Percentiles rank a stretch among this genome's conserved stretches.
phyloP scores from a whole-genome alignment of 1,140 invertebrate species.

The Drosophila seguyi region DNA sequence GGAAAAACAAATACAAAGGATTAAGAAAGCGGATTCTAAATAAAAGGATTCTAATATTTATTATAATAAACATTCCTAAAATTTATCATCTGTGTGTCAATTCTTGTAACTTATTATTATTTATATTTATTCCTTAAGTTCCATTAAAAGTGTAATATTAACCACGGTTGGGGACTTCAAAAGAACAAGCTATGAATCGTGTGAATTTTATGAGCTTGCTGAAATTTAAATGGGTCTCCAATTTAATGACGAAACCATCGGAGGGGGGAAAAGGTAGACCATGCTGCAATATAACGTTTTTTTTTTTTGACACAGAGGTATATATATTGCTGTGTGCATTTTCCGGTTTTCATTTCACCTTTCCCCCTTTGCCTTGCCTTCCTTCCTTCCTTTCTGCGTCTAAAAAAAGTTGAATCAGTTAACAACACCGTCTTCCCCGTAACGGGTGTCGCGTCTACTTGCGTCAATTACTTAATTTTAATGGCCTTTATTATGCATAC shows the following conservation, averaged over 20 bases:
- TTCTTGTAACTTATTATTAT: too few species aligned
- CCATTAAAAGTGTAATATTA: too few species aligned
- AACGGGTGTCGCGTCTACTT: conserved; percentile 40
- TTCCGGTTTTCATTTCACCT: conserved; percentile 61
- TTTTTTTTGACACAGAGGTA: conserved; percentile 1
- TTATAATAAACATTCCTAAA: too few species aligned
- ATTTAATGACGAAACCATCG: conserved; percentile 56
- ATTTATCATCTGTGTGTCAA: too few species aligned
- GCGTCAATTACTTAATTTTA: conserved; percentile 75
- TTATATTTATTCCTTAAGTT: neutral
- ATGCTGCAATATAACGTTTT: neutral
- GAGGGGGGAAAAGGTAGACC: conserved; percentile 1
- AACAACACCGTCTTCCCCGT: conserved; percentile 17
- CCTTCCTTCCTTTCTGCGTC: neutral
- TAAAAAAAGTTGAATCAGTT: conserved; percentile 26
- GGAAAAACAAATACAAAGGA: neutral
- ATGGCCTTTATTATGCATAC: conserved; percentile 69
- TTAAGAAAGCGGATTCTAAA: neutral
- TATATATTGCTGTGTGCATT: conserved; percentile 32
- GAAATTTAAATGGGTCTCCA: conserved; percentile 63
- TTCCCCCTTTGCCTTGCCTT: conserved; percentile 11
- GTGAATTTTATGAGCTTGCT: conserved; percentile 66
- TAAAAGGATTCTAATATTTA: too few species aligned
- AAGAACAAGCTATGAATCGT: conserved; percentile 37
- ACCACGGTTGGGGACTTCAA: conserved; percentile 31